Evolutionary conservation across 1,140 invertebrate species (phyloP).

Genomic region (Drosophila pachea): DNA sequence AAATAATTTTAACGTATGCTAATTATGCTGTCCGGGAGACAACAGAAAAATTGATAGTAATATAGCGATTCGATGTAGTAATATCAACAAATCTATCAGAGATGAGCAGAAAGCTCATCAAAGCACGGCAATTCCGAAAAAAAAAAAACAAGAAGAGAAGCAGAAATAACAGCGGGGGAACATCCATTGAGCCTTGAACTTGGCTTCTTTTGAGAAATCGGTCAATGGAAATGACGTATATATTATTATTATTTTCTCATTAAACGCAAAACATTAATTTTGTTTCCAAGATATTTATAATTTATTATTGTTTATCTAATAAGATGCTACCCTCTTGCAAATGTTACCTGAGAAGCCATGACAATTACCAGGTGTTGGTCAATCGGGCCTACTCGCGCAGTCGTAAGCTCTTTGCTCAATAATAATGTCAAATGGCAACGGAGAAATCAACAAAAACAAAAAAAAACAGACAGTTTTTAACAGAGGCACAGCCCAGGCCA

Average conservation of each 20-base stretch:
- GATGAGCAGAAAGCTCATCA: slow-evolving; percentile 41
- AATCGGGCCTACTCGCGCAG: slow-evolving; percentile 9
- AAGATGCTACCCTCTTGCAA: neutral
- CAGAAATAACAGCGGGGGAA: too few relatives aligned
- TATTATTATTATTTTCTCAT: too few relatives aligned
- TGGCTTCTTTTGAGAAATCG: neutral
- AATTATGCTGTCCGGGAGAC: slow-evolving; percentile 28
- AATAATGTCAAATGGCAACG: slow-evolving; percentile 51
- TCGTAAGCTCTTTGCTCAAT: slow-evolving; percentile 24
- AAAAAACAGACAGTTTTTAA: neutral
- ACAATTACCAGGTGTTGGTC: neutral
- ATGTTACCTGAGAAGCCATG: neutral
- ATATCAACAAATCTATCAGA: slow-evolving; percentile 57
- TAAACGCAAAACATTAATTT: neutral
- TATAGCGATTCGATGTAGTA: slow-evolving; percentile 12
- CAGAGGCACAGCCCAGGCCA: neutral
- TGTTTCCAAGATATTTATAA: neutral
- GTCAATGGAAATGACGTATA: too few relatives aligned
- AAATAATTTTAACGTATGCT: slow-evolving; percentile 36
- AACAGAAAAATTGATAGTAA: slow-evolving; percentile 7
- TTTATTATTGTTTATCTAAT: neutral
- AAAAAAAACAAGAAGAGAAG: too few relatives aligned
- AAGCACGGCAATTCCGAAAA: too few relatives aligned
- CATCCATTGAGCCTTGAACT: slow-evolving; percentile 3
- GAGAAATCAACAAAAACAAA: neutral